Percentiles rank a stretch among this genome's conserved stretches.
Evolutionary conservation across 2,113 vertebrate species (phyloP).

Genomic region (Pycnonotus jocosus): DNA sequence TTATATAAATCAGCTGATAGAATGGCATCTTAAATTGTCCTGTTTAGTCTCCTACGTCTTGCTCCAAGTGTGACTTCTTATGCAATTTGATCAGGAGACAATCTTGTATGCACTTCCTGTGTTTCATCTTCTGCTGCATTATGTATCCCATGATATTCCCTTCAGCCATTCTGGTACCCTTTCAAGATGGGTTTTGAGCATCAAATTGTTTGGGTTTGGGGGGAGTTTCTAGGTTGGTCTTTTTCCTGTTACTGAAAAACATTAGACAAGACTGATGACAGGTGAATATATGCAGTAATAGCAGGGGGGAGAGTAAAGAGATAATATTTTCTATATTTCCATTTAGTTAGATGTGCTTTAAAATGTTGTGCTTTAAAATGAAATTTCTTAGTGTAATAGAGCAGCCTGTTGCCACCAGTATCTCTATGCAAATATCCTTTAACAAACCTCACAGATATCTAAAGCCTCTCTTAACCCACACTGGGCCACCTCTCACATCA

Average conservation of each 20-base stretch:
- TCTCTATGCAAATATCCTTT: constrained; percentile 60
- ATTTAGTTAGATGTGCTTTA: neutral
- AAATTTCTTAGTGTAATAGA: neutral
- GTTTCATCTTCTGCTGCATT: neutral
- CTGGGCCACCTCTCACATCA: constrained; percentile 76
- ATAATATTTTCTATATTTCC: neutral
- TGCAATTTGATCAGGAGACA: neutral
- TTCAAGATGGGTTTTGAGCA: neutral
- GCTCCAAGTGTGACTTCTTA: neutral
- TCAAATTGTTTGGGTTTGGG: neutral
- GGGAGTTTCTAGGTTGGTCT: neutral
- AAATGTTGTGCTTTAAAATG: neutral
- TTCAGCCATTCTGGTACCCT: neutral
- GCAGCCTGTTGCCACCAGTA: neutral
- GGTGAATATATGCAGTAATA: neutral
- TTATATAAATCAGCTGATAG: neutral
- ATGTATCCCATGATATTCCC: neutral
- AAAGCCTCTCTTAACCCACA: constrained; percentile 80
- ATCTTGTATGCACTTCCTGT: neutral
- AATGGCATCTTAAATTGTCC: neutral
- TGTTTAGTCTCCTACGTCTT: neutral
- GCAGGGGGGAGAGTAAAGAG: neutral
- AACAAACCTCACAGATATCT: constrained; percentile 76
- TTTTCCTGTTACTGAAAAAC: neutral
- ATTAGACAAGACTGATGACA: neutral